phyloP scores from a whole-genome alignment of 2,113 vertebrate species.

The Oxyruncus cristatus region DNA sequence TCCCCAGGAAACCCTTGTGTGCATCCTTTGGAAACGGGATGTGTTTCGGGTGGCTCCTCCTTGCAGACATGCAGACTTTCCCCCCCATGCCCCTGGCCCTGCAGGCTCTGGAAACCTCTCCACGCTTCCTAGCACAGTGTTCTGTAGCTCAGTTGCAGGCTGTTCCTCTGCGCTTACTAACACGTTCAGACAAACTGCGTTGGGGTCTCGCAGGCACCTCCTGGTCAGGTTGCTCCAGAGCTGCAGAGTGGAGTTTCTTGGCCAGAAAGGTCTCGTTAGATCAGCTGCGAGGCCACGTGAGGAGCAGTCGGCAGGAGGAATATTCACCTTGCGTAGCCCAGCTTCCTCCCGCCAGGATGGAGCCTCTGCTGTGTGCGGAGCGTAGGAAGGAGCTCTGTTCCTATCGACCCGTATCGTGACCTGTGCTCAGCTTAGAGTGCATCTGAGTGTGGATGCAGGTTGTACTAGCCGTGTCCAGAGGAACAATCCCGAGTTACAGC shows the following conservation, averaged over 20 bases:
- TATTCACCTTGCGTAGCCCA: background rate
- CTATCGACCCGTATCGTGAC: background rate
- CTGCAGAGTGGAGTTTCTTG: background rate
- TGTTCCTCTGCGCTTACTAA: background rate
- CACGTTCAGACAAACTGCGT: background rate
- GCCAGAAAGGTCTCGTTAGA: background rate
- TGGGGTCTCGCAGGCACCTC: background rate
- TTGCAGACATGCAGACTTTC: fast-evolving
- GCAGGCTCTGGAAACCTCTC: background rate
- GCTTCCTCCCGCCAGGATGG: background rate
- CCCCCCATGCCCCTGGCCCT: too few relatives aligned
- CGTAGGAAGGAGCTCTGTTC: background rate
- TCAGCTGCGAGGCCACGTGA: background rate
- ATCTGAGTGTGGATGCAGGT: background rate
- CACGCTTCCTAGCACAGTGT: background rate
- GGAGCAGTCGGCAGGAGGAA: background rate
- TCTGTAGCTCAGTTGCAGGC: background rate
- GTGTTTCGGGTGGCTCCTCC: background rate
- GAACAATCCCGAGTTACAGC: background rate
- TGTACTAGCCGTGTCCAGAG: background rate
- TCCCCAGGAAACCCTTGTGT: background rate
- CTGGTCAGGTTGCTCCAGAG: background rate
- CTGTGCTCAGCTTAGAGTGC: background rate
- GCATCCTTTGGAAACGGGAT: background rate
- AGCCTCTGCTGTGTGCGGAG: background rate